Evolutionary conservation across 2,888 invertebrate species (phyloP).

Genomic region (Agriotes lineatus): DNA sequence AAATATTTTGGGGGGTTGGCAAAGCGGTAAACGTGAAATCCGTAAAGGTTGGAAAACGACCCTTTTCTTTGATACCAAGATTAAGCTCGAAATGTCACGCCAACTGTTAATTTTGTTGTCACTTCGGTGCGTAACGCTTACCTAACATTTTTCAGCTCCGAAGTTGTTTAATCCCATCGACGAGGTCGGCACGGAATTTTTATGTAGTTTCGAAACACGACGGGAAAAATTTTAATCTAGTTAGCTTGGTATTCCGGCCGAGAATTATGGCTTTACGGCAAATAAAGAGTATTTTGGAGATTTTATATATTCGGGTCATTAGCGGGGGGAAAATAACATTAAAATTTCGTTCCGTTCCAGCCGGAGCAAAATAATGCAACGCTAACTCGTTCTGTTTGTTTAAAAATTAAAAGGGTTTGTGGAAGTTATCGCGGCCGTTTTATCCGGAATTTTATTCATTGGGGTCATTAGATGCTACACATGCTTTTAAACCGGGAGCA

Average conservation of each 20-base stretch:
- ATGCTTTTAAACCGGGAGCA: slow-evolving; percentile 19
- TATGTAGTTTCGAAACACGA: slow-evolving; percentile 13
- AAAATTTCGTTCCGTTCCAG: background rate
- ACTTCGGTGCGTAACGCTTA: slow-evolving; percentile 26
- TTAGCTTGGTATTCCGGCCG: slow-evolving; percentile 11
- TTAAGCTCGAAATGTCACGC: slow-evolving; percentile 32
- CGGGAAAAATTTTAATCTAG: slow-evolving; percentile 13
- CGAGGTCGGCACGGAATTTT: slow-evolving; percentile 15
- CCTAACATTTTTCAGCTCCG: slow-evolving; percentile 27
- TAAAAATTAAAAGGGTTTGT: background rate
- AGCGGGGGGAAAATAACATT: slow-evolving; percentile 1
- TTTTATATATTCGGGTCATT: background rate
- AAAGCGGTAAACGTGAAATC: background rate
- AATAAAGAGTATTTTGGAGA: background rate
- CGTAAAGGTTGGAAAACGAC: slow-evolving; percentile 10
- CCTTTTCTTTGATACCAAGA: slow-evolving; percentile 17
- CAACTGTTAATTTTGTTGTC: slow-evolving; percentile 40
- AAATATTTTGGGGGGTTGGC: background rate
- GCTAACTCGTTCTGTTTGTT: too few species aligned
- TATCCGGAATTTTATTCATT: slow-evolving; percentile 10
- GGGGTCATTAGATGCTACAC: slow-evolving; percentile 23
- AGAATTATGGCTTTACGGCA: background rate
- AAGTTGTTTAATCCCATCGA: slow-evolving; percentile 24
- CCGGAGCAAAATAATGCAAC: background rate
- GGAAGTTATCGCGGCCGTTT: slow-evolving; percentile 7